These are phyloP conservation scores for Aphyosemion australe DNA, from an alignment of 2,113 vertebrate genomes.

Conservation along the genomic window DNA sequence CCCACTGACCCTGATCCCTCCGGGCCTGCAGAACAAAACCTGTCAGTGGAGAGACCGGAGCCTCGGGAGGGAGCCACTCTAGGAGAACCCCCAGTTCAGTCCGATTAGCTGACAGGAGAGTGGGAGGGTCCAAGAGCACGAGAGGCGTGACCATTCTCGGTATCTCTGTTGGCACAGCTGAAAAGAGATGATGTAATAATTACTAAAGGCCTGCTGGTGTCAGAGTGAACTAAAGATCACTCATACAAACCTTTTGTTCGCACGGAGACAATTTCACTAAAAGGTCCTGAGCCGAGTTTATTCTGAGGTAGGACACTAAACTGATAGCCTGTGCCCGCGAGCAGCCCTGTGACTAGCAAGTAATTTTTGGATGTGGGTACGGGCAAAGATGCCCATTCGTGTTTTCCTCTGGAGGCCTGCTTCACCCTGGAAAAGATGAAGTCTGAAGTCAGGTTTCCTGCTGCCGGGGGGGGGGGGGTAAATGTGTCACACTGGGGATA, in stretches of 20 bases:
- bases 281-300: slow-evolving; percentile 94
- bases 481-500: not conserved
- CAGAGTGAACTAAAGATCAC: not conserved
- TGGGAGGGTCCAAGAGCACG: slow-evolving; percentile 81
- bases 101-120: slow-evolving; percentile 81
- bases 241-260: slow-evolving; percentile 81
- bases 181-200: slow-evolving; percentile 27
- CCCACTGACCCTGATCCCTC: slow-evolving; percentile 84
- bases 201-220: not conserved
- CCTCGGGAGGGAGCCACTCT: slow-evolving; percentile 83
- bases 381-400: slow-evolving; percentile 90
- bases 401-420: slow-evolving; percentile 83
- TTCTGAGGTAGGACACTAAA: slow-evolving; percentile 96
- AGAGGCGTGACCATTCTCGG: slow-evolving; percentile 71
- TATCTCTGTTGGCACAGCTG: slow-evolving; percentile 81
- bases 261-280: slow-evolving; percentile 90
- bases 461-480: not conserved
- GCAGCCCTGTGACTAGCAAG: slow-evolving; percentile 87
- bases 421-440: slow-evolving; percentile 79
- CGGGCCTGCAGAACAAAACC: slow-evolving; percentile 88
- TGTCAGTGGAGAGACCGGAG: slow-evolving; percentile 76
- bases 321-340: slow-evolving; percentile 86
- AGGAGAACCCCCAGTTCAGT: slow-evolving; percentile 84
- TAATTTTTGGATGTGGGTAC: slow-evolving; percentile 84
- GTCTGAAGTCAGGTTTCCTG: not conserved